These are phyloP conservation scores for Cheilosia vernalis DNA, from an alignment of 2,888 invertebrate genomes.

Conservation along the genomic window DNA sequence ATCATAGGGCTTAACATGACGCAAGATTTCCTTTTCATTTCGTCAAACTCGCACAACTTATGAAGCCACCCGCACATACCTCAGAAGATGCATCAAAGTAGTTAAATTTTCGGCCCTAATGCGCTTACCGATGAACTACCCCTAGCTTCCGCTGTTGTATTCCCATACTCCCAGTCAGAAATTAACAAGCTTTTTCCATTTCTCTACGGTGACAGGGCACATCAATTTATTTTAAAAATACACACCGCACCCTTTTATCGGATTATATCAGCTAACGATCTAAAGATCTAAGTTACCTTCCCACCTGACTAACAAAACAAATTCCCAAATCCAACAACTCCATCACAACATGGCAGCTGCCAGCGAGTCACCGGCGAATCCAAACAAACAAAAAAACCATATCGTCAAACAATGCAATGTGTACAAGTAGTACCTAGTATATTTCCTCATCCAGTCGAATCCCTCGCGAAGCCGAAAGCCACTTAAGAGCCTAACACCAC, in stretches of 20 bases:
- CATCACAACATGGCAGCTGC: conserved; percentile 35
- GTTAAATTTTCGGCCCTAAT: too few relatives aligned
- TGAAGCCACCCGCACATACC: too few relatives aligned
- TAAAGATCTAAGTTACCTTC: conserved; percentile 1
- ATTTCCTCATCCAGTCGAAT: conserved; percentile 62
- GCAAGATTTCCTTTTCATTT: too few relatives aligned
- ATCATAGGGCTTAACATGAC: too few relatives aligned
- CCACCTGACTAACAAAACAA: conserved; percentile 19
- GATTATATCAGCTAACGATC: conserved; percentile 19
- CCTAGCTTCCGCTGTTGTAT: background rate
- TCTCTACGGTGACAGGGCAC: background rate
- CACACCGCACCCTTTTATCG: conserved; percentile 10
- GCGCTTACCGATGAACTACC: too few relatives aligned
- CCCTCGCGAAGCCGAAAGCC: conserved; percentile 72
- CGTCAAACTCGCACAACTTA: too few relatives aligned
- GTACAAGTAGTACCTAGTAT: conserved; percentile 43
- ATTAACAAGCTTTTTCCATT: background rate
- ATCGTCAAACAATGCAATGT: conserved; percentile 71
- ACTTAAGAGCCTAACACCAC: conserved; percentile 74
- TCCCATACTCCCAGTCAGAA: background rate
- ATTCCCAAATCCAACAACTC: conserved; percentile 48
- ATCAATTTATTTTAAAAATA: background rate
- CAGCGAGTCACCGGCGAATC: conserved; percentile 9
- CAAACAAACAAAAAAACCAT: conserved; percentile 59
- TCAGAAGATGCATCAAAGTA: too few relatives aligned